phyloP scores from a whole-genome alignment of 2,888 invertebrate species.

The Amphimallon solstitiale region DNA sequence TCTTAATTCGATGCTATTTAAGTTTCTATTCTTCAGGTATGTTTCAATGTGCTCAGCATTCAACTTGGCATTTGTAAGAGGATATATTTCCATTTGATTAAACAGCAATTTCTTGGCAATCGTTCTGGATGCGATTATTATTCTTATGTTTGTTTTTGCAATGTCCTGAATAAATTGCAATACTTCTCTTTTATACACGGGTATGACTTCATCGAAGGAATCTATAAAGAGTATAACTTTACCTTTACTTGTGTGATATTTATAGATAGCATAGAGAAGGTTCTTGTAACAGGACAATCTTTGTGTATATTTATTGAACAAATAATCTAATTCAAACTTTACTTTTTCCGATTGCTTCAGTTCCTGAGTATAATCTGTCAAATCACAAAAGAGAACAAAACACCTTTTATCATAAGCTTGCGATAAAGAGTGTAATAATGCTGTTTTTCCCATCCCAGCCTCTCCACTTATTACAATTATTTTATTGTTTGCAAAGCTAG shows the following conservation, averaged over 20 bases:
- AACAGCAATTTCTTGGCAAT: background rate
- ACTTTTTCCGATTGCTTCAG: no score
- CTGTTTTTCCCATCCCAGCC: slow-evolving; percentile 14
- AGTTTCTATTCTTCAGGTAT: background rate
- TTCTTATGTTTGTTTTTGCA: background rate
- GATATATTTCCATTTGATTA: slow-evolving; percentile 8
- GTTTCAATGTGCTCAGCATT: background rate
- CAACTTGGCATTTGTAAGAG: background rate
- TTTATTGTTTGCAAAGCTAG: background rate
- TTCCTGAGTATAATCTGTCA: no score
- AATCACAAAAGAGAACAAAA: slow-evolving; percentile 4
- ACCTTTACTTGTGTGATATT: background rate
- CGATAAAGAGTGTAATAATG: background rate
- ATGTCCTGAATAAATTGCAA: background rate
- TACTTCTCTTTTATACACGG: slow-evolving; percentile 11
- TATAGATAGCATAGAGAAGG: background rate
- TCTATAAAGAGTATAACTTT: slow-evolving; percentile 7
- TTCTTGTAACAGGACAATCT: background rate
- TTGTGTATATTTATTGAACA: slow-evolving; percentile 2
- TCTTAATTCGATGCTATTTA: background rate
- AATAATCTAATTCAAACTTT: background rate
- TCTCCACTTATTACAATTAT: slow-evolving; percentile 4
- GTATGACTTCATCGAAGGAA: slow-evolving; percentile 14
- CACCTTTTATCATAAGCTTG: background rate
- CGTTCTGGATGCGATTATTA: slow-evolving; percentile 6